Evolutionary conservation across 1,140 invertebrate species (phyloP).

Genomic region (Pogonus chalceus): DNA sequence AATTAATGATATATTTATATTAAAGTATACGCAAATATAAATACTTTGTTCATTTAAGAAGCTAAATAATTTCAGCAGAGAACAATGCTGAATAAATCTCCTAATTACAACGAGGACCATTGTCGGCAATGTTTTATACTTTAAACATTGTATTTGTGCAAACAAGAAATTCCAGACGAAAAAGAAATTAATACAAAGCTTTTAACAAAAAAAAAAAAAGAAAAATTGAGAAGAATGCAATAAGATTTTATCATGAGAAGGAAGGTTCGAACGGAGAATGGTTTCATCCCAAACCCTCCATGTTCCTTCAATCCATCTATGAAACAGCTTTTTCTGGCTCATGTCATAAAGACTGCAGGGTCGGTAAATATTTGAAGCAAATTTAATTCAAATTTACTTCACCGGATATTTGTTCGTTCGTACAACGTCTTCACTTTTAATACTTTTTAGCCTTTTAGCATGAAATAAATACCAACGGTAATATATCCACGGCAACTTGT

Average conservation of each 20-base stretch:
- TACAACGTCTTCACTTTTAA: not conserved
- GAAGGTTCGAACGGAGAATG: no score
- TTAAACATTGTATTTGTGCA: not conserved
- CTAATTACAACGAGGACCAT: not conserved
- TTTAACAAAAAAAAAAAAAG: not conserved
- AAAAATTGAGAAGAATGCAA: not conserved
- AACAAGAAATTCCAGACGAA: not conserved
- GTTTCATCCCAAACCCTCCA: no score
- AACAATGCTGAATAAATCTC: not conserved
- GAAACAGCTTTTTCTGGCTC: not conserved
- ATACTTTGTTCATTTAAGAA: not conserved
- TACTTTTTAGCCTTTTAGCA: constrained; percentile 4
- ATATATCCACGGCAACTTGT: not conserved
- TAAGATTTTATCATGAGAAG: not conserved
- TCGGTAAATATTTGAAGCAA: constrained; percentile 17
- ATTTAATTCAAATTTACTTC: constrained; percentile 15
- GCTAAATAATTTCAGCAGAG: not conserved
- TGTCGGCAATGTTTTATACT: not conserved
- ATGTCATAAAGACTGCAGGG: not conserved
- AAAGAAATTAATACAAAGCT: not conserved
- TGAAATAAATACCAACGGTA: not conserved
- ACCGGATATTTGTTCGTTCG: not conserved
- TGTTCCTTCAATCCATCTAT: not conserved
- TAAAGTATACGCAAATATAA: not conserved
- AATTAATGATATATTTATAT: no score